Percentiles rank a stretch among this genome's conserved stretches.
Evolutionary conservation across 2,888 invertebrate genomes (phyloP).

Genomic region (Carpatolechia fugitivella): DNA sequence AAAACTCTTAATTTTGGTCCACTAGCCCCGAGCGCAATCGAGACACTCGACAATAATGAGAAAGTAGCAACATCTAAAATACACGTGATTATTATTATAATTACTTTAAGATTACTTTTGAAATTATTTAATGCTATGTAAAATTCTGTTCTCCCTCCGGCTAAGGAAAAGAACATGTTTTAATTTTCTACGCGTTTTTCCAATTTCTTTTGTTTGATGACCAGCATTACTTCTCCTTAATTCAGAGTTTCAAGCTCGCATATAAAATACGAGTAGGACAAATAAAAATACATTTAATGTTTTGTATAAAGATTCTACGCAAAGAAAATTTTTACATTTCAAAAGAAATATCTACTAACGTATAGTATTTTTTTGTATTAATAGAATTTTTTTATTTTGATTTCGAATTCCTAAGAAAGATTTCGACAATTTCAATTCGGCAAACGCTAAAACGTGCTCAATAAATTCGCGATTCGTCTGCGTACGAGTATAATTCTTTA

Average conservation of each 20-base stretch:
- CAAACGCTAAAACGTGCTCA: too few species aligned
- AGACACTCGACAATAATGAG: constrained; percentile 33
- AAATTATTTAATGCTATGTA: constrained; percentile 43
- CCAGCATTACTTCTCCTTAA: not conserved
- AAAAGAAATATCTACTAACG: too few species aligned
- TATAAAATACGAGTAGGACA: too few species aligned
- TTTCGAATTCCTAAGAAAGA: not conserved
- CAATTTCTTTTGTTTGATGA: not conserved
- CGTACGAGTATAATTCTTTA: not conserved
- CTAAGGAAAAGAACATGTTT: constrained; percentile 7
- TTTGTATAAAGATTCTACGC: too few species aligned
- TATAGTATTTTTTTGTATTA: not conserved
- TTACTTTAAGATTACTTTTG: constrained; percentile 40
- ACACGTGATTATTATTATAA: constrained; percentile 38
- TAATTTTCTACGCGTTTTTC: not conserved
- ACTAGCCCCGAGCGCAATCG: constrained; percentile 24
- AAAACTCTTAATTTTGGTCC: constrained; percentile 32
- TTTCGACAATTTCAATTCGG: not conserved
- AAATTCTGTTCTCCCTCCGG: constrained; percentile 9
- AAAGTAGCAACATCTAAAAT: constrained; percentile 32
- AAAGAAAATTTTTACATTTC: too few species aligned
- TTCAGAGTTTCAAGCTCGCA: too few species aligned
- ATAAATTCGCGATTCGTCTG: not conserved
- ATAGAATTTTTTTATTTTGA: too few species aligned
- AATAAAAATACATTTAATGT: too few species aligned